These are phyloP conservation scores for Torymus texanus DNA, from an alignment of 2,888 invertebrate species.

Conservation along the genomic window DNA sequence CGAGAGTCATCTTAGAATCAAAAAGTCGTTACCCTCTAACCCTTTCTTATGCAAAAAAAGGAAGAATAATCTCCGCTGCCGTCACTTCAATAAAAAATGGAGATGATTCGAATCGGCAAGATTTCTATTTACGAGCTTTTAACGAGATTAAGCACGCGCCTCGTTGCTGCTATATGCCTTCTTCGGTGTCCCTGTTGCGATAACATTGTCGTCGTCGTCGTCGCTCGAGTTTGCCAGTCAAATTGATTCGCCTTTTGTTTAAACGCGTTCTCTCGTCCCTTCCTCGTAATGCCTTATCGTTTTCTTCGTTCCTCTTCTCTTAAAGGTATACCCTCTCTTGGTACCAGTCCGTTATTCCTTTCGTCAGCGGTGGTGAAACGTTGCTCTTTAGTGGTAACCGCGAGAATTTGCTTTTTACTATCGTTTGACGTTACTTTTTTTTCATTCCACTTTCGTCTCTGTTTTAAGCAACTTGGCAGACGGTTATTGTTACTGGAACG, in stretches of 20 bases:
- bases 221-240: conserved; percentile 34
- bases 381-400: no score
- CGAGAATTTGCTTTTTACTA: no score
- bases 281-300: conserved; percentile 25
- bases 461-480: no score
- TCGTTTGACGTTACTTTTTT: no score
- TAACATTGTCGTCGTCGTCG: conserved; percentile 11
- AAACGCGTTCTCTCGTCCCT: neutral
- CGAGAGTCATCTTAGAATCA: no score
- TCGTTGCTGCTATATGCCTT: neutral
- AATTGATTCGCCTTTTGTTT: conserved; percentile 48
- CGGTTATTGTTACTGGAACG: no score
- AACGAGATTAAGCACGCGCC: conserved; percentile 49
- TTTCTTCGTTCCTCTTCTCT: conserved; percentile 1
- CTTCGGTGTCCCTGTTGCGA: neutral
- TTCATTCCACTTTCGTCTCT: no score
- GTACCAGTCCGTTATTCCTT: neutral
- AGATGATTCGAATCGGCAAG: conserved; percentile 29
- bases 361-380: neutral
- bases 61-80: neutral
- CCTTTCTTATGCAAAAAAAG: neutral
- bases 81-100: conserved; percentile 27
- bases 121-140: conserved; percentile 49
- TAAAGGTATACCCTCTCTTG: neutral
- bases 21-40: no score